Evolutionary conservation across 2,113 vertebrate genomes (phyloP).

Genomic region (Sander lucioperca): DNA sequence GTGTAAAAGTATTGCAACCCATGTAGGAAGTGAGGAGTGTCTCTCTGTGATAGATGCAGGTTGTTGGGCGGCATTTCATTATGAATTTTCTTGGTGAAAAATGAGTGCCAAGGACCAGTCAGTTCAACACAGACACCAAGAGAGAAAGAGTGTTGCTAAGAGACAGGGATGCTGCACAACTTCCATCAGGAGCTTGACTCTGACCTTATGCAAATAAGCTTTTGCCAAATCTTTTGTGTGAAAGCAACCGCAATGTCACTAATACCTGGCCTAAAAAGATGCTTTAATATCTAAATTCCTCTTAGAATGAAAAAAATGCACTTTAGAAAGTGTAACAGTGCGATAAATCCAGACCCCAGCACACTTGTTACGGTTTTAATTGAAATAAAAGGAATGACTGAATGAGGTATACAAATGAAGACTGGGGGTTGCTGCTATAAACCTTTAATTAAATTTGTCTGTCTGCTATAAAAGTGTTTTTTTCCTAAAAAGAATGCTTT

Average conservation of each 20-base stretch:
- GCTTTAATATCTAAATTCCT: slow-evolving; percentile 56
- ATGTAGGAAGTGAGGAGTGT: slow-evolving; percentile 84
- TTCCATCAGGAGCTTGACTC: slow-evolving; percentile 94
- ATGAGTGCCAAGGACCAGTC: slow-evolving; percentile 96
- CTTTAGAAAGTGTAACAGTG: slow-evolving; percentile 46
- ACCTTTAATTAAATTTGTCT: slow-evolving; percentile 31
- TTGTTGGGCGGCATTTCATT: slow-evolving; percentile 98
- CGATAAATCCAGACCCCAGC: slow-evolving; percentile 33
- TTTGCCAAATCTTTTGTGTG: slow-evolving; percentile 93
- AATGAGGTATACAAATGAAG: slow-evolving; percentile 37
- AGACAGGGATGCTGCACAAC: slow-evolving; percentile 97
- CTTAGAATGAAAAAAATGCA: slow-evolving; percentile 48
- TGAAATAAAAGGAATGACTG: slow-evolving; percentile 47
- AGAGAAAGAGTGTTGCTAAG: slow-evolving; percentile 98
- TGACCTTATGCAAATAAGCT: slow-evolving; percentile 99
- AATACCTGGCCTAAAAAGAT: slow-evolving; percentile 89
- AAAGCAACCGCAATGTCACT: slow-evolving; percentile 89
- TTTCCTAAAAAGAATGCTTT: slow-evolving; percentile 3
- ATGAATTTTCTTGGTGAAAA: slow-evolving; percentile 93
- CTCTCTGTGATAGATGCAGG: slow-evolving; percentile 92
- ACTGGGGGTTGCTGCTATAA: slow-evolving; percentile 5
- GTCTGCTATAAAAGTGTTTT: slow-evolving; percentile 4
- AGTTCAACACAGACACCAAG: slow-evolving; percentile 92
- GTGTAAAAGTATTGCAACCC: slow-evolving; percentile 79
- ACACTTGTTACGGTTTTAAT: slow-evolving; percentile 51